These are phyloP conservation scores for Eufriesea mexicana DNA, from an alignment of 1,140 invertebrate genomes.

Conservation along the genomic window DNA sequence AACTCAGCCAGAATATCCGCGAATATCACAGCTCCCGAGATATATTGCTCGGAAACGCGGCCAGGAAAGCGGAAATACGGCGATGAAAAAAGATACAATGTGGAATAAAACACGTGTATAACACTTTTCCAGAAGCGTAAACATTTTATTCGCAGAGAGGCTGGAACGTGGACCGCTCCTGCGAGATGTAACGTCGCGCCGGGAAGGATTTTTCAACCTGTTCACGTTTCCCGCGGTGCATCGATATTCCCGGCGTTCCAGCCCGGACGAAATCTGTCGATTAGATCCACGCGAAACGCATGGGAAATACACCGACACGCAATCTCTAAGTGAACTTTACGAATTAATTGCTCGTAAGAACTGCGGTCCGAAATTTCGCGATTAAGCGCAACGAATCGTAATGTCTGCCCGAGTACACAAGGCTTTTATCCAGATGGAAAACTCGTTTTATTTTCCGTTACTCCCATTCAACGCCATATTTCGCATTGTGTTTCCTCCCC, in stretches of 20 bases:
- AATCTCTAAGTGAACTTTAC: too few species aligned
- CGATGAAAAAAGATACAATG: not conserved
- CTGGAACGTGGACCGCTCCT: not conserved
- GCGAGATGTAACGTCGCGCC: too few species aligned
- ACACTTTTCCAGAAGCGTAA: not conserved
- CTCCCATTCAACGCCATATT: not conserved
- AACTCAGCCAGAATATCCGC: too few species aligned
- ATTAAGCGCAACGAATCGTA: not conserved
- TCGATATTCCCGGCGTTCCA: not conserved
- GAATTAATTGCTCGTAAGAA: not conserved
- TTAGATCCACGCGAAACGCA: not conserved
- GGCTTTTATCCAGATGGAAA: not conserved
- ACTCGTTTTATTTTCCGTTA: not conserved
- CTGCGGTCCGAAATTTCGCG: not conserved
- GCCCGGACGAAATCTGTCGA: not conserved
- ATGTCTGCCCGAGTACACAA: too few species aligned
- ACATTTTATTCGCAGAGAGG: not conserved
- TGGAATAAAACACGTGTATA: not conserved
- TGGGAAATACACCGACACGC: not conserved
- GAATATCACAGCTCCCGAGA: too few species aligned
- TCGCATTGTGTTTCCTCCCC: not conserved
- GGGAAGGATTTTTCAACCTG: not conserved
- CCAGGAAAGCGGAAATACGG: not conserved
- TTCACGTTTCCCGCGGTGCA: not conserved
- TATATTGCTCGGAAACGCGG: too few species aligned